These are phyloP conservation scores for Fundulus diaphanus DNA, from an alignment of 2,797 vertebrate genomes.

Conservation along the genomic window DNA sequence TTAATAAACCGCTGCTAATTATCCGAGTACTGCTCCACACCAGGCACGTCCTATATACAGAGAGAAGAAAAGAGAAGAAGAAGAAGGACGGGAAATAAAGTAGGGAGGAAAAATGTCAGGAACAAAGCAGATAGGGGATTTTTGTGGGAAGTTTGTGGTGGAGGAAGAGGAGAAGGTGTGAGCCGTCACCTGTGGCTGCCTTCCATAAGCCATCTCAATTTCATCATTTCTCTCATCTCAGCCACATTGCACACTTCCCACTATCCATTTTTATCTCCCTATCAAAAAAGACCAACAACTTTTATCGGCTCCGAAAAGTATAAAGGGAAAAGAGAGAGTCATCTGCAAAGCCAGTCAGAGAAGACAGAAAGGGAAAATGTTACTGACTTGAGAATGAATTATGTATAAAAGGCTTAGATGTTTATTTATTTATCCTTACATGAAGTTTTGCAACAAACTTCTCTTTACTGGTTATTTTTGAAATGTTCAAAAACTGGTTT, in stretches of 20 bases:
- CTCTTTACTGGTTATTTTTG: slow-evolving; percentile 28
- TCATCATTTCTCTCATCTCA: slow-evolving; percentile 70
- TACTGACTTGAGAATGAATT: slow-evolving; percentile 62
- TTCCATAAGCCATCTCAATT: slow-evolving; percentile 61
- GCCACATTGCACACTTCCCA: slow-evolving; percentile 60
- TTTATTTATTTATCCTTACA: slow-evolving; percentile 58
- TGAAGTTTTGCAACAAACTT: slow-evolving; percentile 18
- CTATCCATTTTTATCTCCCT: slow-evolving; percentile 64
- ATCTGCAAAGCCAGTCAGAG: slow-evolving; percentile 6
- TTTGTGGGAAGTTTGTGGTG: slow-evolving; percentile 26
- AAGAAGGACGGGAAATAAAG: slow-evolving; percentile 10
- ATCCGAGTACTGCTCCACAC: slow-evolving; percentile 61
- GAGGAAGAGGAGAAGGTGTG: slow-evolving; percentile 49
- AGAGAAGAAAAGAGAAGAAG: slow-evolving; percentile 27
- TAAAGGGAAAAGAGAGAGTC: slow-evolving; percentile 15
- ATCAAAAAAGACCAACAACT: slow-evolving; percentile 62
- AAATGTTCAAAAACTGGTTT: slow-evolving; percentile 48
- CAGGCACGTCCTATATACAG: slow-evolving; percentile 58
- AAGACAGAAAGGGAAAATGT: slow-evolving; percentile 33
- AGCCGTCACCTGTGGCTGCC: slow-evolving; percentile 69
- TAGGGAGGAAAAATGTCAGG: slow-evolving; percentile 28
- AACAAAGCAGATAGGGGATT: slow-evolving; percentile 25
- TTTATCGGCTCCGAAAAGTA: slow-evolving; percentile 60
- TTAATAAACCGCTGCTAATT: slow-evolving; percentile 82
- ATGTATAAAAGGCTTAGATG: slow-evolving; percentile 47